These are phyloP conservation scores for Petrosia ficiformis DNA, from an alignment of 37 sponge, comb jelly and placozoan species.

Conservation along the genomic window DNA sequence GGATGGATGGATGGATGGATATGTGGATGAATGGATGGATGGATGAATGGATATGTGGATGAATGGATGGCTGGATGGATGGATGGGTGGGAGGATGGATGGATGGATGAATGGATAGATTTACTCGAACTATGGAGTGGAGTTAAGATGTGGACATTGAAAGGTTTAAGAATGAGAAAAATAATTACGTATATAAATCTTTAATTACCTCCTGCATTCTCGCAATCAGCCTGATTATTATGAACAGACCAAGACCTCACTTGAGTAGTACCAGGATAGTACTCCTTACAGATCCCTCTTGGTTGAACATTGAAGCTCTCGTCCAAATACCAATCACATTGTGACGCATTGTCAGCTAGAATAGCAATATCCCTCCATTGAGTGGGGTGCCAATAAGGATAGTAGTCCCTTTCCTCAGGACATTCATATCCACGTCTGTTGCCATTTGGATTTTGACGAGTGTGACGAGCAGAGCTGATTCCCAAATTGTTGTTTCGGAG, in stretches of 20 bases:
- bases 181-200: background rate
- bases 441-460: constrained; percentile 96
- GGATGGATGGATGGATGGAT: too few species aligned
- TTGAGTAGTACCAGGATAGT: background rate
- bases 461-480: constrained; percentile 73
- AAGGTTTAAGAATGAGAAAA: too few species aligned
- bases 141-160: too few species aligned
- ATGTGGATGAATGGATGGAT: too few species aligned
- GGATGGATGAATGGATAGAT: background rate
- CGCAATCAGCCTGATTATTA: constrained; percentile 79
- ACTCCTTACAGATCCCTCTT: constrained; percentile 68
- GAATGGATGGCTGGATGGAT: too few species aligned
- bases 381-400: constrained; percentile 99
- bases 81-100: too few species aligned
- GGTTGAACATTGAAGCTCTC: constrained; percentile 89
- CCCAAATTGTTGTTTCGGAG: constrained; percentile 63
- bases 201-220: constrained; percentile 44
- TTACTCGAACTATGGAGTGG: background rate
- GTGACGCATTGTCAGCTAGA: constrained; percentile 65
- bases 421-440: constrained; percentile 97
- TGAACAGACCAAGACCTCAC: constrained; percentile 33
- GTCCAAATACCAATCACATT: constrained; percentile 59
- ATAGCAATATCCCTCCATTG: constrained; percentile 96
- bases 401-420: constrained; percentile 99
- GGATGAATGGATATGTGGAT: too few species aligned